phyloP scores from a whole-genome alignment of 2,888 invertebrate species.

The Myopa tessellatipennis region DNA sequence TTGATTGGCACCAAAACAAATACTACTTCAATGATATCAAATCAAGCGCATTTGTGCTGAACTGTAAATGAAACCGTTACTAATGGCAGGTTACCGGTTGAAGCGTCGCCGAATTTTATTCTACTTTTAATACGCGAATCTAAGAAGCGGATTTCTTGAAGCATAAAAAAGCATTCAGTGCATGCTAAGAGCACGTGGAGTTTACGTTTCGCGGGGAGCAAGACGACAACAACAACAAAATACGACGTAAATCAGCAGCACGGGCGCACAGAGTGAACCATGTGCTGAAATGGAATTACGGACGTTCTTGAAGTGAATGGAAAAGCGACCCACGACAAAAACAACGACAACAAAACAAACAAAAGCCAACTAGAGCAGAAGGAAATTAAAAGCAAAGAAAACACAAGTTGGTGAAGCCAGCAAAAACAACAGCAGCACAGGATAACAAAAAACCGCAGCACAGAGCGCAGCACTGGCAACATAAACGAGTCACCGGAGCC shows the following conservation, averaged over 20 bases:
- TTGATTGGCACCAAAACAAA: no score
- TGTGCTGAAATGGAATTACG: neutral
- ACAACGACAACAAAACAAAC: neutral
- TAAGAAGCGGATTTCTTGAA: neutral
- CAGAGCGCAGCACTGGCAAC: neutral
- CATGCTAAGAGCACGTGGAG: neutral
- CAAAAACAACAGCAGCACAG: neutral
- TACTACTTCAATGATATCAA: no score
- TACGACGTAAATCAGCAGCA: neutral
- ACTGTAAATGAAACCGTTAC: no score
- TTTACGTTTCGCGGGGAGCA: neutral
- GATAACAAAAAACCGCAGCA: neutral
- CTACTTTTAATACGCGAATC: no score
- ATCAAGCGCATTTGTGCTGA: no score
- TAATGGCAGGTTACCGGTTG: no score
- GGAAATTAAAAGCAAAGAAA: conserved; percentile 13
- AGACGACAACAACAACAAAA: neutral
- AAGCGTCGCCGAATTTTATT: no score
- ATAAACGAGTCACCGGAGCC: conserved; percentile 25
- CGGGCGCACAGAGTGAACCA: neutral
- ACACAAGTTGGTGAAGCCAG: neutral
- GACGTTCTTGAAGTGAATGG: conserved; percentile 23
- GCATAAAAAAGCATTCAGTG: neutral
- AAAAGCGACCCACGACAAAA: conserved; percentile 3
- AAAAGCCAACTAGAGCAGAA: conserved; percentile 29